These are phyloP conservation scores for Brachionus manjavacas DNA, from an alignment of 1,140 invertebrate species.

Conservation along the genomic window DNA sequence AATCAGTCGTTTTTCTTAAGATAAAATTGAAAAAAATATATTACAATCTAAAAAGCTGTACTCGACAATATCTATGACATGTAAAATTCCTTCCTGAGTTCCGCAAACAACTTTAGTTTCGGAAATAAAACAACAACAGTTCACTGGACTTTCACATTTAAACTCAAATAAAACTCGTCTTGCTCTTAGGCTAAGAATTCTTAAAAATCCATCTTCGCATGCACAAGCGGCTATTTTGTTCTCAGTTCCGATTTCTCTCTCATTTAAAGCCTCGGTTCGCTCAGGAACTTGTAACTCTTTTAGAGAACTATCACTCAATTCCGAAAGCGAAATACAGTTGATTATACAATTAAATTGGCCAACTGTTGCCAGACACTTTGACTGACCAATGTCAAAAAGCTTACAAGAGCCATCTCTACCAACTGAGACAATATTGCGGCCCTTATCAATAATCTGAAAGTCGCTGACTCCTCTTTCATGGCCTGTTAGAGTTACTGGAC, in stretches of 20 bases:
- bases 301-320: neutral
- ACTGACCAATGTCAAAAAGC: constrained; percentile 68
- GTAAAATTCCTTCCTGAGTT: constrained; percentile 55
- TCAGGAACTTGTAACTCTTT: constrained; percentile 3
- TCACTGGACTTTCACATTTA: constrained; percentile 57
- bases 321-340: constrained; percentile 24
- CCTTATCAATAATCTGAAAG: constrained; percentile 66
- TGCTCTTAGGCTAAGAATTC: constrained; percentile 59
- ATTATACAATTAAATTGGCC: constrained; percentile 47
- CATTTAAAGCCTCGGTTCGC: constrained; percentile 52
- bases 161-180: constrained; percentile 46
- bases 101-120: constrained; percentile 52
- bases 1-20: neutral
- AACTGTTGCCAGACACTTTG: constrained; percentile 61
- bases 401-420: constrained; percentile 68
- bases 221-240: constrained; percentile 65
- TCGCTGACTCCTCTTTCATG: constrained; percentile 64
- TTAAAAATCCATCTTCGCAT: constrained; percentile 64
- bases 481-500: constrained; percentile 66
- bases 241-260: constrained; percentile 64
- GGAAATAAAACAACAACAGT: constrained; percentile 55
- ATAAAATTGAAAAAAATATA: neutral
- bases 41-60: neutral
- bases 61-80: constrained; percentile 51
- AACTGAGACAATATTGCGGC: constrained; percentile 68